Base-by-base conservation (phyloP, 2,888 invertebrate species). In the Cheilosia impressa region DNA sequence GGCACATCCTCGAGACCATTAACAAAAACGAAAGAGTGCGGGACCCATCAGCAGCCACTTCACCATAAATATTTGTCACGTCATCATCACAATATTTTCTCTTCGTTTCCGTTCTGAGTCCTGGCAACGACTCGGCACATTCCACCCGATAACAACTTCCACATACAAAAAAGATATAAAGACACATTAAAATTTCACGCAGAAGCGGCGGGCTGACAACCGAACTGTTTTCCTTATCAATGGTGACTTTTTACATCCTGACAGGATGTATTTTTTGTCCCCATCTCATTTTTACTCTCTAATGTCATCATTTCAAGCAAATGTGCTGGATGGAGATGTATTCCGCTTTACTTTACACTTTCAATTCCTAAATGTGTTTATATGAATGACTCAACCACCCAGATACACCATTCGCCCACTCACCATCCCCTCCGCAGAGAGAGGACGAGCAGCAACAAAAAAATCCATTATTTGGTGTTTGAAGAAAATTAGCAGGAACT, bases 11-110 rank as follows among this genome's bases (percentile, higher is more conserved):
- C 58, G 22, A 62, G 31, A 38, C 68, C 68, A 78, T 83, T 83
- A 73, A 65, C 78, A 79, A 69, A 73, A 24, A 31, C 38, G 34
- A 43, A 68, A 50, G 22, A 50, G 22, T 43, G 58, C 27, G 31
- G 13, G 38, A 52, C 38, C 58, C 72, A 55, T 73, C 78, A 72
- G 62, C 78, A 78, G 82, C 66, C 43, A 77, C 57, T 83, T 83
- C 66, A 65, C 57, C 57, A 84, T 79, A 84, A 79, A 79, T 79
- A 84, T 84, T 75, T 73, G 83, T 84, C 79, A 75, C 83, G 69
- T 84, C 78, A 78, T 75, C 77, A 73, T 69, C 65, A 84, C 69
- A 84, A 84, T 75, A 84, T 72, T 73, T 77, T 65, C 24, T 73
- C 69, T 53, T 41, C 41, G 71, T 43, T 79, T 78, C 66, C 82